Conservation (phyloP, 2,113 vertebrate genomes). For the Sphyrna mokarran region DNA sequence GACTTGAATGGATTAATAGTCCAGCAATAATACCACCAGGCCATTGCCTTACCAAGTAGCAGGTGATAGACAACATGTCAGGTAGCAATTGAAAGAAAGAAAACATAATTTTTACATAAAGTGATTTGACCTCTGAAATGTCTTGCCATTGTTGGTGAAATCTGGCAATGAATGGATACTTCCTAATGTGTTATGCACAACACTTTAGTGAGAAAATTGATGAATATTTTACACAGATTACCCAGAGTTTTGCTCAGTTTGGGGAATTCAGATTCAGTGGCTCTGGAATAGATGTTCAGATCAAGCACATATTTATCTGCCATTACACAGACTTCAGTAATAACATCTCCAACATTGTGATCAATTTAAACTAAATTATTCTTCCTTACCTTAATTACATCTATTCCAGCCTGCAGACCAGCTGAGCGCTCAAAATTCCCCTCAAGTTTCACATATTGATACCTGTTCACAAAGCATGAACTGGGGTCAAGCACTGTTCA, state of each 20-base stretch:
- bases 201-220: background rate
- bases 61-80: background rate
- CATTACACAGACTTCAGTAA: background rate
- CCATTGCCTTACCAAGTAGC: too few species aligned
- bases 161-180: background rate
- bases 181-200: background rate
- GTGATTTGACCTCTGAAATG: background rate
- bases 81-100: background rate
- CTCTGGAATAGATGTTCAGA: background rate
- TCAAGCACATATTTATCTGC: background rate
- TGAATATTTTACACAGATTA: background rate
- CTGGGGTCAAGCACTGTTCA: background rate
- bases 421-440: conserved; percentile 89
- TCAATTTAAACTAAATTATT: background rate
- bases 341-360: background rate
- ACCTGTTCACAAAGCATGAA: conserved; percentile 54
- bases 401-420: conserved; percentile 83
- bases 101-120: background rate
- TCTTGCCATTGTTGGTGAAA: background rate
- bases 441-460: conserved; percentile 67
- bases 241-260: background rate
- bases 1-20: too few species aligned
- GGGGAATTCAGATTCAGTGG: background rate
- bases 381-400: conserved; percentile 68
- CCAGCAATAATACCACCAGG: too few species aligned